phyloP scores from a whole-genome alignment of 2,888 invertebrate species.

The Tenthredo livida region DNA sequence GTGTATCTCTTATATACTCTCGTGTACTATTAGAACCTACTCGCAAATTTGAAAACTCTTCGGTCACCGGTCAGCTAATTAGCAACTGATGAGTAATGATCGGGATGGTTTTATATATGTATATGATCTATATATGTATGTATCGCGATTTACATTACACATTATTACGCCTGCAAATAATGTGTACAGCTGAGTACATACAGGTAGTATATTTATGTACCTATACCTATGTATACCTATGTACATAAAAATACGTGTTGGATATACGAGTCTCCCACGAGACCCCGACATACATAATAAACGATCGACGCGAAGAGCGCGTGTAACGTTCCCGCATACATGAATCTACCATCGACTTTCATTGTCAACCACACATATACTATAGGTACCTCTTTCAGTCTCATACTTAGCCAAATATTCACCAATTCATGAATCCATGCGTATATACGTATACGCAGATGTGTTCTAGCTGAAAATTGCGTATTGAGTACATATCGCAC shows the following conservation, averaged over 20 bases:
- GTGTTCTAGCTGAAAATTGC: background rate
- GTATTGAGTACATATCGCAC: background rate
- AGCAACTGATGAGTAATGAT: background rate
- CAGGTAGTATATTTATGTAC: no score
- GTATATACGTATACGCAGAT: background rate
- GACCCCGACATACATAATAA: background rate
- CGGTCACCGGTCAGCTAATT: background rate
- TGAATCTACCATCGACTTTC: constrained; percentile 18
- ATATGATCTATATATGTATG: background rate
- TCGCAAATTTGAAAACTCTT: background rate
- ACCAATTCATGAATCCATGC: background rate
- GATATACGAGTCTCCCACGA: background rate
- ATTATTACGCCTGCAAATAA: background rate
- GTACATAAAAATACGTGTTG: background rate
- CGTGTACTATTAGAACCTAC: background rate
- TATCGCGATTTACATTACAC: background rate
- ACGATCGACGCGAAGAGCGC: background rate
- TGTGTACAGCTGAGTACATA: background rate
- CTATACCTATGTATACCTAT: background rate
- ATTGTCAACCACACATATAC: constrained; percentile 2
- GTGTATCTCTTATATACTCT: background rate
- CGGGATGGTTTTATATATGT: background rate
- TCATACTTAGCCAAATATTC: background rate
- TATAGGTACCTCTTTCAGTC: background rate
- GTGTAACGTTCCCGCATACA: constrained; percentile 26